Percentiles rank a stretch among this genome's conserved stretches.
phyloP scores from a whole-genome alignment of 2,888 invertebrate genomes.

The Brachypterus glaber region DNA sequence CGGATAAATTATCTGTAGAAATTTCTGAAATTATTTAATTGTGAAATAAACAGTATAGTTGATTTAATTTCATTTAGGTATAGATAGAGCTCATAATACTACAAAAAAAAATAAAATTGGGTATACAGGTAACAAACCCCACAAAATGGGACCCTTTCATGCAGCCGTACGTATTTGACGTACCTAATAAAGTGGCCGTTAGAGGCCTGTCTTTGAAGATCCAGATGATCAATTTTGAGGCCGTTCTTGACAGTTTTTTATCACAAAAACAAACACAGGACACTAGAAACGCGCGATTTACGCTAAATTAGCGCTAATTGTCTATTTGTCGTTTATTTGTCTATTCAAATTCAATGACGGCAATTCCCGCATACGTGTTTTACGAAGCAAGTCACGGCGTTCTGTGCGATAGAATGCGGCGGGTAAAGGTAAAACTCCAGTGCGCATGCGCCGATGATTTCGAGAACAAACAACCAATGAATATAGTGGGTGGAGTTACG shows the following conservation, averaged over 20 bases:
- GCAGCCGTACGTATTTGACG: too few relatives aligned
- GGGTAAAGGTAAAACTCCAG: conserved; percentile 21
- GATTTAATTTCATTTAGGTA: too few relatives aligned
- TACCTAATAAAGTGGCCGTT: conserved; percentile 69
- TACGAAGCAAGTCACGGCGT: conserved; percentile 35
- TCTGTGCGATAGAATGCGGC: conserved; percentile 30
- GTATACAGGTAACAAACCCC: background rate
- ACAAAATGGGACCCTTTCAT: too few relatives aligned
- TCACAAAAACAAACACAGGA: conserved; percentile 21
- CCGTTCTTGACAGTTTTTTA: conserved; percentile 37
- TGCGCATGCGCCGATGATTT: conserved; percentile 32
- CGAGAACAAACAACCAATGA: conserved; percentile 31
- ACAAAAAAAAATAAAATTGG: too few relatives aligned
- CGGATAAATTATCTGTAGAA: too few relatives aligned
- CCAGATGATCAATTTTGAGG: conserved; percentile 66
- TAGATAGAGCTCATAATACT: too few relatives aligned
- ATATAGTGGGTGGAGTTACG: conserved; percentile 30
- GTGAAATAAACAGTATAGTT: too few relatives aligned
- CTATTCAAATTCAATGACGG: too few relatives aligned
- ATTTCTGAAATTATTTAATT: too few relatives aligned
- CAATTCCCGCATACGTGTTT: conserved; percentile 30
- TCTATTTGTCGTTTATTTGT: too few relatives aligned
- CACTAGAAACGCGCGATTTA: conserved; percentile 14
- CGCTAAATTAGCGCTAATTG: background rate
- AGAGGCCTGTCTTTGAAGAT: conserved; percentile 63